These are phyloP conservation scores for Amphibalanus amphitrite DNA, from an alignment of 1,140 invertebrate species.

Conservation along the genomic window DNA sequence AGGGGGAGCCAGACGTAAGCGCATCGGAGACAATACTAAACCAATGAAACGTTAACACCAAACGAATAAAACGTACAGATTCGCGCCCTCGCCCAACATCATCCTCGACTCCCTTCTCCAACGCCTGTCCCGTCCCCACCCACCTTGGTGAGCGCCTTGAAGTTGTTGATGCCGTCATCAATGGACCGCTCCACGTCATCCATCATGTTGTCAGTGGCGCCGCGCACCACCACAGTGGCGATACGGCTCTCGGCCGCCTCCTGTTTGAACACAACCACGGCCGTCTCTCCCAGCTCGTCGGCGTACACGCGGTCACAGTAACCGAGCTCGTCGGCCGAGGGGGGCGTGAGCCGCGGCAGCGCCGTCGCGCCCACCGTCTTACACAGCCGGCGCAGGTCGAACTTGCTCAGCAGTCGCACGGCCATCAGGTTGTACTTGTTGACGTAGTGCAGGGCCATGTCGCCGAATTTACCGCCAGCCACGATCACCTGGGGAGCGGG, in stretches of 20 bases:
- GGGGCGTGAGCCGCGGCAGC: conserved; percentile 53
- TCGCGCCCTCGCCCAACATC: too few relatives aligned
- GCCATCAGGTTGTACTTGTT: conserved; percentile 98
- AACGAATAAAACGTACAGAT: too few relatives aligned
- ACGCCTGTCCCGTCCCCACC: too few relatives aligned
- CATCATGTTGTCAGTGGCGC: conserved; percentile 95
- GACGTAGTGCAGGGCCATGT: conserved; percentile 90
- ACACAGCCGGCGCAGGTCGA: conserved; percentile 83
- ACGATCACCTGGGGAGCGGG: conserved; percentile 49
- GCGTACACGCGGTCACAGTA: conserved; percentile 77
- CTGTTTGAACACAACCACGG: conserved; percentile 77
- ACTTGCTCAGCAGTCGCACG: conserved; percentile 88
- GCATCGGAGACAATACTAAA: too few relatives aligned
- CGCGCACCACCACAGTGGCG: conserved; percentile 82
- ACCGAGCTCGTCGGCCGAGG: conserved; percentile 78
- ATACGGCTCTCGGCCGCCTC: conserved; percentile 47
- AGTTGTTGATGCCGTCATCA: conserved; percentile 97
- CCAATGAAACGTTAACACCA: too few relatives aligned
- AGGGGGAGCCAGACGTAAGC: too few relatives aligned
- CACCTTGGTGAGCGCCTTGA: conserved; percentile 62
- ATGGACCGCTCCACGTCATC: conserved; percentile 97
- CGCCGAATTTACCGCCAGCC: conserved; percentile 92
- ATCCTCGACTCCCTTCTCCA: too few relatives aligned
- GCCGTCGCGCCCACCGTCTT: conserved; percentile 76
- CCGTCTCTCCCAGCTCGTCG: conserved; percentile 92